Evolutionary conservation across 2,888 invertebrate species (phyloP).

Genomic region (Sminthurinus aureus): DNA sequence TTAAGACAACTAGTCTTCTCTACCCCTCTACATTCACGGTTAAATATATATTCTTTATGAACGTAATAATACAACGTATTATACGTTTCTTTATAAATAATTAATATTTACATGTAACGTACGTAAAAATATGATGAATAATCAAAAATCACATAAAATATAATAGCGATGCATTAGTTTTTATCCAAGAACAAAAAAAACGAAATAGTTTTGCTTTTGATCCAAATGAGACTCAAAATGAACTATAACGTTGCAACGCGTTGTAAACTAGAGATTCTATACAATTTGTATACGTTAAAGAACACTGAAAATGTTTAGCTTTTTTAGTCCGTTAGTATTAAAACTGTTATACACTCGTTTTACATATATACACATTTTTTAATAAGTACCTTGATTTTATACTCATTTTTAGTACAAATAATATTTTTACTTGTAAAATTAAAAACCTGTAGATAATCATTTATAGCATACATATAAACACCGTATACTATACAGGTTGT

Average conservation of each 20-base stretch:
- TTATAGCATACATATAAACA: too few relatives aligned
- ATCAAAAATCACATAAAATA: neutral
- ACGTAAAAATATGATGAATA: neutral
- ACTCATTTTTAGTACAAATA: too few relatives aligned
- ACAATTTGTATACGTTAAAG: neutral
- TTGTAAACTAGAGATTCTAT: neutral
- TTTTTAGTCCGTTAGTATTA: neutral
- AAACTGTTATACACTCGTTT: neutral
- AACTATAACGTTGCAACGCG: neutral
- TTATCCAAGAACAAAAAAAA: neutral
- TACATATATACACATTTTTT: neutral
- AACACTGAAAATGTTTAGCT: neutral
- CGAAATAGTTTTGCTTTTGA: neutral
- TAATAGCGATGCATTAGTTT: neutral
- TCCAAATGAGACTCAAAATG: neutral
- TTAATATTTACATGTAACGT: neutral
- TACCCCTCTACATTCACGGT: too few relatives aligned
- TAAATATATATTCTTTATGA: too few relatives aligned
- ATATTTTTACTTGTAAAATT: too few relatives aligned
- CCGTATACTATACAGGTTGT: too few relatives aligned
- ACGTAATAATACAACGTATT: neutral
- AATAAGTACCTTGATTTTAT: too few relatives aligned
- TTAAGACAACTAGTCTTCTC: too few relatives aligned
- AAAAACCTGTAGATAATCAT: too few relatives aligned
- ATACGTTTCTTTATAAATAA: neutral